These are phyloP conservation scores for Petrophora chlorosata DNA, from an alignment of 2,888 invertebrate genomes.

Conservation along the genomic window DNA sequence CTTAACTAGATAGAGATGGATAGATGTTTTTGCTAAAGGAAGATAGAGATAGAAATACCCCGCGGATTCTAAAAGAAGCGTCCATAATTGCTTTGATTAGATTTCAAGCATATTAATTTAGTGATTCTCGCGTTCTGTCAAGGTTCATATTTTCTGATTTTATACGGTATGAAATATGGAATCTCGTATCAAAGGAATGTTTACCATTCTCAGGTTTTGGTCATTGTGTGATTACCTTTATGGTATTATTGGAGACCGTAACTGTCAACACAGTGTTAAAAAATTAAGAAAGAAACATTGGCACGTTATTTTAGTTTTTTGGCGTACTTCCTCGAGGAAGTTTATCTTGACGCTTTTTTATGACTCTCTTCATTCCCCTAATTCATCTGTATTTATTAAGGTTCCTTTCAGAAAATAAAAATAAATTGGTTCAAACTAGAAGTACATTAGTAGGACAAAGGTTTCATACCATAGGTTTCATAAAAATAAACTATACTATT, in stretches of 20 bases:
- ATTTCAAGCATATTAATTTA: constrained; percentile 83
- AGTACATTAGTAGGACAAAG: no score
- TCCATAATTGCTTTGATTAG: constrained; percentile 80
- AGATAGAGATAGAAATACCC: constrained; percentile 26
- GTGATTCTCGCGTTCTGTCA: constrained; percentile 75
- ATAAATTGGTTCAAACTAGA: no score
- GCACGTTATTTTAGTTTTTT: constrained; percentile 38
- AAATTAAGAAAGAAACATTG: constrained; percentile 75
- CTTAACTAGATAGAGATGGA: constrained; percentile 53
- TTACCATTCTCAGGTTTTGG: constrained; percentile 72
- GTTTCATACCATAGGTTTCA: no score
- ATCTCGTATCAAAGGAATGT: constrained; percentile 67
- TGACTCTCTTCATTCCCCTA: no score
- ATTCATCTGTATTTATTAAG: constrained; percentile 41
- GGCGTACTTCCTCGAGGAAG: constrained; percentile 64
- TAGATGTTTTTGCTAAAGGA: background rate
- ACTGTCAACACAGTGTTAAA: constrained; percentile 71
- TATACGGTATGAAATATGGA: constrained; percentile 68
- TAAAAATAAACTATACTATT: no score
- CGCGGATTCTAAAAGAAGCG: constrained; percentile 58
- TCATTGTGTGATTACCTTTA: constrained; percentile 65
- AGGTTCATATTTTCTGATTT: constrained; percentile 79
- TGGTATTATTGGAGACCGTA: constrained; percentile 65
- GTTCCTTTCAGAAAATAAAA: constrained; percentile 14
- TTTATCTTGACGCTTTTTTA: constrained; percentile 59